Evolutionary conservation across 2,888 invertebrate species (phyloP).

Genomic region (Sarcophaga caerulescens): DNA sequence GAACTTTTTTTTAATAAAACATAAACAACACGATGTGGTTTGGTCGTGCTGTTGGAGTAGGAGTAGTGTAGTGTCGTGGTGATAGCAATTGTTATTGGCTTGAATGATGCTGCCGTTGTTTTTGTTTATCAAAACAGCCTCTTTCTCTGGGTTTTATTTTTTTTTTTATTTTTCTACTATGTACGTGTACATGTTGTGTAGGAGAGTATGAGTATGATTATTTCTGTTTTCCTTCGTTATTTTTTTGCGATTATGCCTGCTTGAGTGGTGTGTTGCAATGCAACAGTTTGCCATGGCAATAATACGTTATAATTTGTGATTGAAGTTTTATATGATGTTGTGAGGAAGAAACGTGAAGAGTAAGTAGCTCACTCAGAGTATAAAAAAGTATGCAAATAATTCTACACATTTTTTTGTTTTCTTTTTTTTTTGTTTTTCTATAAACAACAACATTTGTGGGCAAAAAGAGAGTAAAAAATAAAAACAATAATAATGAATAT

Average conservation of each 20-base stretch:
- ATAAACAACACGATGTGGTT: too few relatives aligned
- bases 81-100: neutral
- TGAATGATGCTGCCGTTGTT: neutral
- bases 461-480: conserved; percentile 35
- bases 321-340: conserved; percentile 75
- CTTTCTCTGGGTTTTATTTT: neutral
- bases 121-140: neutral
- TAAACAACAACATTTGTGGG: conserved; percentile 18
- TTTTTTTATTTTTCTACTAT: neutral
- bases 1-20: too few relatives aligned
- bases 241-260: conserved; percentile 36
- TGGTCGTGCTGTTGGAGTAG: neutral
- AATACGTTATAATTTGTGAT: conserved; percentile 80
- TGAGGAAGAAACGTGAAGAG: conserved; percentile 34
- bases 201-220: neutral
- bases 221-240: neutral
- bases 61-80: neutral
- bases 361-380: neutral
- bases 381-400: conserved; percentile 41
- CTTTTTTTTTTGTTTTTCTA: neutral
- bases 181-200: neutral
- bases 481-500: conserved; percentile 40
- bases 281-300: conserved; percentile 80
- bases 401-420: conserved; percentile 6
- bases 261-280: conserved; percentile 76